Conservation (phyloP, 2,888 invertebrate genomes). For the Acronicta psi region DNA sequence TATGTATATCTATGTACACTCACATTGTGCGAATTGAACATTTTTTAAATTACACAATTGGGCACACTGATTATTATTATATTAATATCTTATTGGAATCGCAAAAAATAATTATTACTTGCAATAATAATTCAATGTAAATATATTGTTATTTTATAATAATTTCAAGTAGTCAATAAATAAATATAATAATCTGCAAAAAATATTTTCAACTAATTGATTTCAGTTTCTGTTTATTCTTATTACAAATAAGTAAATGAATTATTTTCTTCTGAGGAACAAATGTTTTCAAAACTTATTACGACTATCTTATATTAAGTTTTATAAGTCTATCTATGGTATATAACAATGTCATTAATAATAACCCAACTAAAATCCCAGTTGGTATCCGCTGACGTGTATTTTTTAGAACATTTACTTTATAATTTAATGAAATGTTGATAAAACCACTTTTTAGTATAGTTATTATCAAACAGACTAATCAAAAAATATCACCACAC, state of each 20-base stretch:
- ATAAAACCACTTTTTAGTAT: conserved; percentile 15
- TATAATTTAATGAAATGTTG: conserved; percentile 18
- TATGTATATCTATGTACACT: conserved; percentile 28
- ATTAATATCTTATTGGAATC: conserved; percentile 22
- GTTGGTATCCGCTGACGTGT: conserved; percentile 15
- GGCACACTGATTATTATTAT: conserved; percentile 36
- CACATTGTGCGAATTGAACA: conserved; percentile 52
- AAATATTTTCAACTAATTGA: no score
- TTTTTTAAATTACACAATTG: conserved; percentile 36
- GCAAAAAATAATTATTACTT: neutral
- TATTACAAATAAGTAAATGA: no score
- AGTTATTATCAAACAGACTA: conserved; percentile 32
- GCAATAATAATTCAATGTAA: no score
- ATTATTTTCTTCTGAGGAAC: no score
- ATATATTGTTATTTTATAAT: no score
- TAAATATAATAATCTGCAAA: no score
- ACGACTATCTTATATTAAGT: neutral
- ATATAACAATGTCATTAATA: no score
- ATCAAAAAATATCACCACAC: conserved; percentile 51
- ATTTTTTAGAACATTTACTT: neutral
- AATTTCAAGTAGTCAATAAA: no score
- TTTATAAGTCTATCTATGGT: no score
- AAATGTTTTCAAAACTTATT: no score
- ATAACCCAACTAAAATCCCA: conserved; percentile 41
- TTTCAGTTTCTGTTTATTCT: no score